These are phyloP conservation scores for Eulithis testata DNA, from an alignment of 2,888 invertebrate species.

Conservation along the genomic window DNA sequence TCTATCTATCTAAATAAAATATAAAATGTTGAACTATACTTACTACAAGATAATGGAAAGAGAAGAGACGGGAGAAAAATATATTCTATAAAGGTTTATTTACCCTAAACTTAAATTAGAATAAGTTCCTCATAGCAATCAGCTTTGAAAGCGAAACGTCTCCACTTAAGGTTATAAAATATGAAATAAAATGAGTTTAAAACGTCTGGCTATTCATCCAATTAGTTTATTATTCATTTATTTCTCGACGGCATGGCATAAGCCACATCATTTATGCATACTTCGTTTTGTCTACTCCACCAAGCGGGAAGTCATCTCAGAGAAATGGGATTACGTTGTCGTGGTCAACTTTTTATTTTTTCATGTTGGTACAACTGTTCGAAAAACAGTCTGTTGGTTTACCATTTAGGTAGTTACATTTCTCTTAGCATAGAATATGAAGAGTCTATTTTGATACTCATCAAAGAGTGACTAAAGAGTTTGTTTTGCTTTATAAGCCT, in stretches of 20 bases:
- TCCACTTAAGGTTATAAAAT: constrained; percentile 20
- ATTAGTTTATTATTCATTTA: constrained; percentile 52
- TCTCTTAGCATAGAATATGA: too few species aligned
- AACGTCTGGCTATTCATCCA: constrained; percentile 46
- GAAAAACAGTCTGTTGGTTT: not conserved
- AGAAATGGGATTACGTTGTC: constrained; percentile 19
- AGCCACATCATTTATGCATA: constrained; percentile 43
- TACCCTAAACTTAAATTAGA: too few species aligned
- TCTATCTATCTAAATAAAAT: too few species aligned
- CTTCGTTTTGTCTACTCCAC: constrained; percentile 34
- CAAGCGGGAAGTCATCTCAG: constrained; percentile 27
- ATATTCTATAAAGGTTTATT: too few species aligned
- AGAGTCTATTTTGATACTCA: too few species aligned
- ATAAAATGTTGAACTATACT: too few species aligned
- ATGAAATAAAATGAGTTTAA: constrained; percentile 33
- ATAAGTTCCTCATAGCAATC: too few species aligned
- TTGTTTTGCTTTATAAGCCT: too few species aligned
- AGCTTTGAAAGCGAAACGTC: constrained; percentile 14
- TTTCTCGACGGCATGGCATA: constrained; percentile 33
- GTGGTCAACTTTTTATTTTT: constrained; percentile 2
- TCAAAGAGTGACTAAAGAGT: too few species aligned
- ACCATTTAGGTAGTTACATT: too few species aligned
- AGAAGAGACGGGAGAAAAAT: too few species aligned
- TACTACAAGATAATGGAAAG: too few species aligned
- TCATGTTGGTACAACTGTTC: not conserved